Base-by-base conservation (phyloP, 2,888 invertebrate species). In the Pseudococcus jackbeardsleyi region DNA sequence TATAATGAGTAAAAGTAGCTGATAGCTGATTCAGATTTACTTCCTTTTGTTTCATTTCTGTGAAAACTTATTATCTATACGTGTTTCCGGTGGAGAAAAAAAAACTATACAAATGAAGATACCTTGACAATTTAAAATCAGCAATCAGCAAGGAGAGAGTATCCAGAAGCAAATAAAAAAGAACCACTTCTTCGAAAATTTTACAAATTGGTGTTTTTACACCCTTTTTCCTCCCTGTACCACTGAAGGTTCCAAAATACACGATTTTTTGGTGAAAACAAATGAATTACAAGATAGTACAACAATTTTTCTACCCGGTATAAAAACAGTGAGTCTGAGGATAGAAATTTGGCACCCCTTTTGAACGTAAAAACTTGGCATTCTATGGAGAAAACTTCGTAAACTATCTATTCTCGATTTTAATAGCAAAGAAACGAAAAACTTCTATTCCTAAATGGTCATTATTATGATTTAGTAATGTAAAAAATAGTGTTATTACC, bases 391-490 rank as follows among this genome's bases (percentile, higher is more conserved):
- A 22, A 22, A 64, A 64, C 64, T 64, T 64, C 11, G 7, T 64
- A 22, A 64, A 64, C 7, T 64, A 22, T 11, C 22, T 54, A 54
- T n/a, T 15, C 15, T n/a, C 54, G n/a, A n/a, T 54, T 54, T 54
- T n/a, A 54, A n/a, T 54, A n/a, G 54, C 54, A n/a, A 54, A 54
- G 8, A n/a, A n/a, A 54, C 12, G 54, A n/a, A 54, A 54, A 54
- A 54, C 54, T 54, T 54, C 54, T 54, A 54, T 50, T 50, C 50
- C 50, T 54, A 54, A 54, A 54, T 54, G 54, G 54, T 54, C 54
- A 54, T 54, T 54, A 54, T 54, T 54, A n/a, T 54, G 54, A 54
- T 54, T 54, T 54, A 54, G 54, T 50, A 50, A 50, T 54, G 54
- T 5, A 54, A n/a, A 54, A 54, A 54, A 54, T 54, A 54, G 54